Evolutionary conservation across 2,888 invertebrate species (phyloP), one percentile per base, ranked within the genome.

Genomic region (Diabrotica balteata): DNA sequence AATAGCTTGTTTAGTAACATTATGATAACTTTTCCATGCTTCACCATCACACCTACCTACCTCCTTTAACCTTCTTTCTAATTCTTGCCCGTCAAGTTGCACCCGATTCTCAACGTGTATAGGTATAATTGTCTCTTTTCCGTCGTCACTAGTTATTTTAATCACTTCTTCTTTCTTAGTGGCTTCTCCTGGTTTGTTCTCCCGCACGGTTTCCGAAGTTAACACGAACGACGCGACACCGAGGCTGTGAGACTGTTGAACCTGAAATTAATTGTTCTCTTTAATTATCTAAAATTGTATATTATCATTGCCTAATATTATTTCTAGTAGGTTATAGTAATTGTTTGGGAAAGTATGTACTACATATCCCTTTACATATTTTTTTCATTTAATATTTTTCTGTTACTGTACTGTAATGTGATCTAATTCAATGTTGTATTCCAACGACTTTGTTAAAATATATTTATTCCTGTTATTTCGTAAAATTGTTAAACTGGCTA

Each of bases 1-100:
- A 77, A 88, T 86, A 70, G 88, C 87, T 80, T 88, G 87, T 76
- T 88, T 87, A 75, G 88, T 87, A 75, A 87, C 85, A 72, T 85
- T 85, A 71, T 81, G 81, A 75, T 86, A 87, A 76, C 82, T 85
- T 74, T 83, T 85, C 87, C 87, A 87, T 73, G 85, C 82, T 63
- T 78, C 81, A 64, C 81, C 82, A 72, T 80, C 82, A 70, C 77
- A 75, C 61, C 79, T 76, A 84, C 85, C 84, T 82, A 87, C 87
- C 87, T 86, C 85, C 75, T 84, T 86, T 78, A 86, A 79, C 67
- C 81, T 80, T 59, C 78, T 80, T 73, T 83, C 73, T 57, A 86
- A 80, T 60, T 84, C 83, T 44, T 81, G 81, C 10, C 80, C 81
- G 46, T 83, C 83, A 11, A 80, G 72, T 9, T 75, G 72, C 67